Evolutionary conservation across 1,140 invertebrate genomes (phyloP), one percentile per base, ranked within the genome.

Genomic region (Lethocerus indicus): DNA sequence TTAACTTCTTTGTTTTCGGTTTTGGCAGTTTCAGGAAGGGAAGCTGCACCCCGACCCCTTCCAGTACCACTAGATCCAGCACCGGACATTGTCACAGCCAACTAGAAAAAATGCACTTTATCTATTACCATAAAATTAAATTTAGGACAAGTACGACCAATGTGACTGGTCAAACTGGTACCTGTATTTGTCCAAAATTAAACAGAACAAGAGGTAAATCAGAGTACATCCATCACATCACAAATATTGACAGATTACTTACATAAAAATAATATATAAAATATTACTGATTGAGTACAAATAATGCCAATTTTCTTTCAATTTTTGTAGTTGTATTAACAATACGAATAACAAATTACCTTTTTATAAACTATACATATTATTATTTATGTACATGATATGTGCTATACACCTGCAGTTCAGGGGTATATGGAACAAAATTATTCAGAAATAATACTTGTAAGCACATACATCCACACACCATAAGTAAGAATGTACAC

Each of bases 1-100:
- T 87, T 89, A 43, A 78, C 70, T 66, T 90, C 85, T 65, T 87
- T 87, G 54, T 75, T 73, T 56, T 87, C 80, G 53, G 78, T 74
- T 66, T 82, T 82, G 9, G 53, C 50, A 24, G 53, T 52, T 44
- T 57, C 55, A 7, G 57, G 54, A 3, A 59, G 44, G n/a, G 57
- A 55, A 5, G 59, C 53, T 47, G 54, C 55, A 29, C 56, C 54
- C 44, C 57, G 37, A 28, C 57, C 57, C 26, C 57, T 27, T 21
- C 55, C 57, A 27, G 53, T 51, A 26, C 57, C 57, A 51, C 57
- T 58, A n/a, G 57, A 58, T 39, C 57, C 57, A 41, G 57, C 57
- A 51, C 57, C 56, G 36, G 56, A 57, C 56, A 57, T 57, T 41
- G n/a, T 51, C 50, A 51, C 50, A 51, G 50, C 50, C 50, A 16